Evolutionary conservation across 2,888 invertebrate species (phyloP), one percentile per base, ranked within the genome.

Genomic region (Chalcosyrphus nemorum): DNA sequence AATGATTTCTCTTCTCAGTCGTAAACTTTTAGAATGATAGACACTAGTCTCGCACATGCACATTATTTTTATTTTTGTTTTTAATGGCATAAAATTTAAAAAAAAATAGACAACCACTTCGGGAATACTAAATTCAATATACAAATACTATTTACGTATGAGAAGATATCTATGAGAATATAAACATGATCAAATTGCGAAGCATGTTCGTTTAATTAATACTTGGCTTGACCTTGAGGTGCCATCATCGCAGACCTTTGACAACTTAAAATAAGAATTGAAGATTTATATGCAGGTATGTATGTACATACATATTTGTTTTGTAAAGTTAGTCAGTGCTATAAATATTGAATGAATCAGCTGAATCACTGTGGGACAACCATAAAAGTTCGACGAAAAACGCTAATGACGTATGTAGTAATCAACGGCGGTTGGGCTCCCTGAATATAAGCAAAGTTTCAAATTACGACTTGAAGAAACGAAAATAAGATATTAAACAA

Each of bases 131-230:
- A 45, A 45, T 45, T 21, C 21, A 45, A 7, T 21, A 11, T 11
- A 11, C n/a, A n/a, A n/a, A n/a, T n/a, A n/a, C n/a, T n/a, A n/a
- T n/a, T n/a, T n/a, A n/a, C n/a, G n/a, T 59, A 1, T 11, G 24
- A 52, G 7, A 52, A 43, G 29, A 29, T 54, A 27, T 27, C 68
- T 43, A 43, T 41, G 56, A 13, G 54, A 56, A 29, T 27, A 41
- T 21, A 66, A 45, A 43, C 35, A 66, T 56, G 54, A 68, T 54
- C 21, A 43, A 56, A 68, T 56, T 54, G 43, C 68, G 21, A 54
- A 43, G 17, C 19, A 24, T 56, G 19, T 43, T 45, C 54, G 21
- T 43, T 68, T 68, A 54, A 43, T 56, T 43, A 56, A 43, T 56
- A 29, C 29, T 32, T 32, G 32, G 32, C 19, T 45, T 13, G 9